phyloP scores from a whole-genome alignment of 2,797 vertebrate genomes.

The Sebastes flavidus region DNA sequence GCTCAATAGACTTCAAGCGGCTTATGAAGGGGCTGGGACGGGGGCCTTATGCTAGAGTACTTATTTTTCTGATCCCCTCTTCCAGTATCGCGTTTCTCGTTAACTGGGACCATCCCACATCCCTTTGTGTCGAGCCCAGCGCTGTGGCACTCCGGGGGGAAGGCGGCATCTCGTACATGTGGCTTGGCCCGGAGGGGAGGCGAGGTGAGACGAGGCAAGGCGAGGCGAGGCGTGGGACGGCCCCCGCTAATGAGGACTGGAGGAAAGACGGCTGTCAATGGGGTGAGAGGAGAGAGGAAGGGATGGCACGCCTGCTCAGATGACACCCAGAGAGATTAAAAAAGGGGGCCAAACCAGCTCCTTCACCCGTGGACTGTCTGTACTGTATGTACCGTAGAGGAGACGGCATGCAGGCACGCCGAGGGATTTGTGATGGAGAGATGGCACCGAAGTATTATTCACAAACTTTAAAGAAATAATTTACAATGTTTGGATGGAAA shows the following conservation, averaged over 20 bases:
- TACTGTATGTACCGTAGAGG: slow-evolving; percentile 34
- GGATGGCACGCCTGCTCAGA: slow-evolving; percentile 31
- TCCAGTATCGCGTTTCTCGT: slow-evolving; percentile 72
- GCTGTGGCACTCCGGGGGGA: slow-evolving; percentile 44
- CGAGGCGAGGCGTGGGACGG: slow-evolving; percentile 21
- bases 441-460: slow-evolving; percentile 31
- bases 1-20: slow-evolving; percentile 83
- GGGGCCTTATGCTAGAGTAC: slow-evolving; percentile 78
- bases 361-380: slow-evolving; percentile 41
- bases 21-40: slow-evolving; percentile 72
- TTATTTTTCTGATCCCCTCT: slow-evolving; percentile 75
- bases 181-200: slow-evolving; percentile 19
- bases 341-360: slow-evolving; percentile 27
- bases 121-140: slow-evolving; percentile 53
- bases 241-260: slow-evolving; percentile 32
- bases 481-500: slow-evolving; percentile 53
- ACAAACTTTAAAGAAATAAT: slow-evolving; percentile 27
- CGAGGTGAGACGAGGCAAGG: slow-evolving; percentile 15
- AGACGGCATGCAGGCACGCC: slow-evolving; percentile 56
- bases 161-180: slow-evolving; percentile 37
- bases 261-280: slow-evolving; percentile 27
- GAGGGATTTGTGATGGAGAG: slow-evolving; percentile 38
- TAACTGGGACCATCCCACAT: slow-evolving; percentile 64
- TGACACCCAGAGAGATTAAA: slow-evolving; percentile 35
- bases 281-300: slow-evolving; percentile 17